phyloP scores from a whole-genome alignment of 2,888 invertebrate genomes.

The Torymus auratus region DNA sequence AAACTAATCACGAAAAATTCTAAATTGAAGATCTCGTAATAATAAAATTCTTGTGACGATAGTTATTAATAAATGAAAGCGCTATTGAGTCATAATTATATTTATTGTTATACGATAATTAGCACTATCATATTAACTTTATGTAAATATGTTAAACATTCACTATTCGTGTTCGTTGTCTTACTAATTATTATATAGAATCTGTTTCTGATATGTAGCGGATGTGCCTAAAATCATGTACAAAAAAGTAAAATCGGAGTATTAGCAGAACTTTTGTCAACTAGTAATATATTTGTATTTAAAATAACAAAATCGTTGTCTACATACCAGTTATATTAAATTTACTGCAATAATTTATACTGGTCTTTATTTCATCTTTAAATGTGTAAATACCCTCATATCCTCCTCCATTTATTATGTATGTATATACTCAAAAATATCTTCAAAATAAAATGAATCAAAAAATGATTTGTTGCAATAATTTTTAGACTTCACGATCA shows the following conservation, averaged over 20 bases:
- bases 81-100: neutral
- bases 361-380: neutral
- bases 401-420: no score
- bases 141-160: constrained; percentile 26
- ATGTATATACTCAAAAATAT: no score
- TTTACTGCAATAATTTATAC: constrained; percentile 36
- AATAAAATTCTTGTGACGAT: constrained; percentile 4
- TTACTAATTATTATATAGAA: neutral
- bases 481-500: no score
- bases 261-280: constrained; percentile 41
- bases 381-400: no score
- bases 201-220: neutral
- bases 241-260: constrained; percentile 32
- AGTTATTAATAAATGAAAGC: constrained; percentile 25
- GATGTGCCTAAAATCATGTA: constrained; percentile 26
- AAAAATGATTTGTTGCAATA: no score
- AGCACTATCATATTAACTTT: constrained; percentile 10
- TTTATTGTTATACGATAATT: constrained; percentile 6
- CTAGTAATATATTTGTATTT: constrained; percentile 38
- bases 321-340: constrained; percentile 38
- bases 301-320: constrained; percentile 10
- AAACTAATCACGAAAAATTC: no score
- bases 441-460: no score
- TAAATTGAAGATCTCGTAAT: constrained; percentile 35
- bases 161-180: neutral